Conservation (phyloP, 2,888 invertebrate genomes). For the Tenthredo scrophulariae region DNA sequence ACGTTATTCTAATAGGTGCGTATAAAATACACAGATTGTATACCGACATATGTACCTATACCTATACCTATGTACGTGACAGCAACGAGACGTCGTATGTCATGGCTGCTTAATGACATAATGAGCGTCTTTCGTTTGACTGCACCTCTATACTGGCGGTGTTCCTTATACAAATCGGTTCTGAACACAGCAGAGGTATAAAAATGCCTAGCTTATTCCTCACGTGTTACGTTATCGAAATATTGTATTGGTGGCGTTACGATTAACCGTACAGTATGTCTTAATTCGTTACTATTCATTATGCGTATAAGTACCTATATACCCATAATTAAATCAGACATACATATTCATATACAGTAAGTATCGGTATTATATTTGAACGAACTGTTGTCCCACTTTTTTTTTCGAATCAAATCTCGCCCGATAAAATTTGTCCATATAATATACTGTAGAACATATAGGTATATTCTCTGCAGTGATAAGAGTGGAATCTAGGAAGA, state of each 20-base stretch:
- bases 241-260: constrained; percentile 9
- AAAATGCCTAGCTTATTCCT: constrained; percentile 62
- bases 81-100: background rate
- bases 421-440: background rate
- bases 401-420: background rate
- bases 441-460: too few relatives aligned
- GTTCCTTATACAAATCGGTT: constrained; percentile 75
- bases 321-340: background rate
- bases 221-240: background rate
- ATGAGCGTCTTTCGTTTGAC: constrained; percentile 66
- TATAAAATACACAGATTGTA: background rate
- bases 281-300: constrained; percentile 23
- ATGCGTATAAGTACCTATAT: background rate
- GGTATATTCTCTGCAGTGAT: background rate
- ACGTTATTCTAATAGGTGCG: background rate
- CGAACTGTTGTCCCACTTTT: background rate
- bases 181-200: constrained; percentile 56
- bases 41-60: background rate
- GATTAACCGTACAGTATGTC: constrained; percentile 29
- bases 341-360: background rate
- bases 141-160: constrained; percentile 67
- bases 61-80: background rate
- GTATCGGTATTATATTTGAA: background rate
- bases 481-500: background rate
- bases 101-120: constrained; percentile 7